Percentiles rank a stretch among this genome's conserved stretches.
These are phyloP conservation scores for Lasioglossum marginatum DNA, from an alignment of 2,888 invertebrate genomes.

Conservation along the genomic window DNA sequence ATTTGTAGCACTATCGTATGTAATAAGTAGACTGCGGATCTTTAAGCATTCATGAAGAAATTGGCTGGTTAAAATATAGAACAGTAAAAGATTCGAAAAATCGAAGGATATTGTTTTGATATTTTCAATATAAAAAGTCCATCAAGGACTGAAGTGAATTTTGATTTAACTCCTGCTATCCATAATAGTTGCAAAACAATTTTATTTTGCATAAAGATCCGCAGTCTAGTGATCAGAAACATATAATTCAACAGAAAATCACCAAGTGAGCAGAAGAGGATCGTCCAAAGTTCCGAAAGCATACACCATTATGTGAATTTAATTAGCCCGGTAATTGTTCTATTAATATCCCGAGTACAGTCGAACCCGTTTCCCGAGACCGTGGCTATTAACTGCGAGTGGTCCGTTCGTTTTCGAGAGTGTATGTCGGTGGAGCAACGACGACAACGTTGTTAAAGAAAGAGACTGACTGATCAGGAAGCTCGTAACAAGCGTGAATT, in stretches of 20 bases:
- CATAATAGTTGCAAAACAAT: too few relatives aligned
- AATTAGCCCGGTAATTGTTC: conserved; percentile 35
- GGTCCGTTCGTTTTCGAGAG: neutral
- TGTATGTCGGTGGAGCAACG: neutral
- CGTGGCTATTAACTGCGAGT: neutral
- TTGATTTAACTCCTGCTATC: too few relatives aligned
- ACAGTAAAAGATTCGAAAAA: too few relatives aligned
- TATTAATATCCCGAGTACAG: neutral
- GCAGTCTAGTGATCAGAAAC: too few relatives aligned
- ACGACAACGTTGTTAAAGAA: conserved; percentile 35
- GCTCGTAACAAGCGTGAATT: conserved; percentile 37
- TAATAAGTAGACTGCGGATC: too few relatives aligned
- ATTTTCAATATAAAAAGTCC: too few relatives aligned
- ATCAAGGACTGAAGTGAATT: too few relatives aligned
- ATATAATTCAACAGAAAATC: neutral
- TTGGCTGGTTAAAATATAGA: too few relatives aligned
- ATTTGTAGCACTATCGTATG: too few relatives aligned
- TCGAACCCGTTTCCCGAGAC: neutral
- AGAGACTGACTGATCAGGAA: conserved; percentile 13
- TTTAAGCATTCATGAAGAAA: too few relatives aligned
- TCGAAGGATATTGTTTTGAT: too few relatives aligned
- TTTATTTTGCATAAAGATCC: too few relatives aligned
- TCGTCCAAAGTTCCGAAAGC: neutral
- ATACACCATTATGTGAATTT: conserved; percentile 12
- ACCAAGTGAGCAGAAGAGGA: neutral